Conservation (phyloP, 35 echinoderm and acorn worm genomes). For the Apostichopus japonicus region DNA sequence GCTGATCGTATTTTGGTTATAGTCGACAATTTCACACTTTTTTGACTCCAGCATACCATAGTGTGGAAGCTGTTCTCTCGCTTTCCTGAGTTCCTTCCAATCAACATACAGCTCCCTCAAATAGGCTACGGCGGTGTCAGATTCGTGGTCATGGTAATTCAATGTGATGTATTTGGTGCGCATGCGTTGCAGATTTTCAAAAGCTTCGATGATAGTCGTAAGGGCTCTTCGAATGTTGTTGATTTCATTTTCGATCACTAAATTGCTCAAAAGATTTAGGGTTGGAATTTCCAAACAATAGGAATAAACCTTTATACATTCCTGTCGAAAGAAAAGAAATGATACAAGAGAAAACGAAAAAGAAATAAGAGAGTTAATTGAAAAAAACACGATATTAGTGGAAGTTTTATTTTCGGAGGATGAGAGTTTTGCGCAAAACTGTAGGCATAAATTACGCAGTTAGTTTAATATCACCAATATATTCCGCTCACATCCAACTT, state of each 20-base stretch:
- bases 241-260: constrained; percentile 18
- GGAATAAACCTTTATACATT: constrained; percentile 13
- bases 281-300: constrained; percentile 6
- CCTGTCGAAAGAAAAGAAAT: constrained; percentile 3
- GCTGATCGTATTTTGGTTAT: too few species aligned
- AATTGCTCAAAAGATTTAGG: constrained; percentile 1
- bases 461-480: too few species aligned
- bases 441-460: too few species aligned
- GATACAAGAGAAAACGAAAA: not conserved
- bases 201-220: not conserved
- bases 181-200: constrained; percentile 27
- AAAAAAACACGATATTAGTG: too few species aligned
- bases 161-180: constrained; percentile 42
- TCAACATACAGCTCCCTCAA: constrained; percentile 38
- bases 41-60: constrained; percentile 9
- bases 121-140: not conserved
- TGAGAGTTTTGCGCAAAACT: too few species aligned
- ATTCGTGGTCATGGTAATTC: constrained; percentile 5
- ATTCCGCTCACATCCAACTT: too few species aligned
- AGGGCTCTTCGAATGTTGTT: constrained; percentile 13
- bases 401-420: too few species aligned
- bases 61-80: constrained; percentile 2
- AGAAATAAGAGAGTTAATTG: too few species aligned
- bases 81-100: constrained; percentile 32
- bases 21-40: too few species aligned